Evolutionary conservation across 1,140 invertebrate species (phyloP).

Genomic region (Triops cancriformis): DNA sequence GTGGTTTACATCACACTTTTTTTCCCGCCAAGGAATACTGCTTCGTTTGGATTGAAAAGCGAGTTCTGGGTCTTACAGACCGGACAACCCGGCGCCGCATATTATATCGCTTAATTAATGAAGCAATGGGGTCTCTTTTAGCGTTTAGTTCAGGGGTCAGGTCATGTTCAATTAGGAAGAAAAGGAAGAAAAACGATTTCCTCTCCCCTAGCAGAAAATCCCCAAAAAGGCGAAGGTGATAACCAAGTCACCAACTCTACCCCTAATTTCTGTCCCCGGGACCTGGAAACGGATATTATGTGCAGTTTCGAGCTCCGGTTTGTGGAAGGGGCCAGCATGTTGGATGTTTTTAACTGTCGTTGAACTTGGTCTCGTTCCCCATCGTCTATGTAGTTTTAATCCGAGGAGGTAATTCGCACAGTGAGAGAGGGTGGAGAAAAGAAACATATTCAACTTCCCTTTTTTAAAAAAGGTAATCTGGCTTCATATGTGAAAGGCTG

Average conservation of each 20-base stretch:
- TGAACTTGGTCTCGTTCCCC: no score
- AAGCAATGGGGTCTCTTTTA: background rate
- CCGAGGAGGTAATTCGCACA: no score
- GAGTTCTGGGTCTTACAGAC: background rate
- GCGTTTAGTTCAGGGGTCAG: background rate
- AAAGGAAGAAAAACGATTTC: background rate
- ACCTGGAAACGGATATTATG: background rate
- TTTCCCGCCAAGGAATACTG: background rate
- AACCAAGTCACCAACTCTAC: background rate
- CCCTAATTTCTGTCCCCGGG: no score
- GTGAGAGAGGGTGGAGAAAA: no score
- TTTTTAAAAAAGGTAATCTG: no score
- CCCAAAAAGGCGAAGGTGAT: background rate
- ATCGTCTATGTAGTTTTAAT: no score
- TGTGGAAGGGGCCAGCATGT: background rate
- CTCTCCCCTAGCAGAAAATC: background rate
- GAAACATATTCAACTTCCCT: no score
- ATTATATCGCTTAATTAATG: constrained; percentile 11
- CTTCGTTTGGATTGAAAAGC: background rate
- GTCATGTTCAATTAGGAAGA: background rate
- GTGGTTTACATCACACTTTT: constrained; percentile 1
- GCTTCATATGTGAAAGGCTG: no score
- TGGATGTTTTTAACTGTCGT: background rate
- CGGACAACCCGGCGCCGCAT: constrained; percentile 1
- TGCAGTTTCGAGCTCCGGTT: background rate